phyloP scores from a whole-genome alignment of 1,140 invertebrate species.

The Cydia strobilella region DNA sequence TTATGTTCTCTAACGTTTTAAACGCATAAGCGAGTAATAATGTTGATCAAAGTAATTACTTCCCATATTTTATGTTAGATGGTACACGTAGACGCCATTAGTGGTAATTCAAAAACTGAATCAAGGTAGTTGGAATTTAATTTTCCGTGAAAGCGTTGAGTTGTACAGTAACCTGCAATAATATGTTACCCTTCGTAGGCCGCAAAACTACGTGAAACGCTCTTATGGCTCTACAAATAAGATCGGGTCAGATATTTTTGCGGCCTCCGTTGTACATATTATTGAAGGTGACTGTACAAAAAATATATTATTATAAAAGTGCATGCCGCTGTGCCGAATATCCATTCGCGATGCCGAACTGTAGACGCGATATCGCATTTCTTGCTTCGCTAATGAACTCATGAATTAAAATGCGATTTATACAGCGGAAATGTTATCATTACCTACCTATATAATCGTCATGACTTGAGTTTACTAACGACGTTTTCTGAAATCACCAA shows the following conservation, averaged over 20 bases:
- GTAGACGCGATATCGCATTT: conserved; percentile 26
- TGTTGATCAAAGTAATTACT: conserved; percentile 19
- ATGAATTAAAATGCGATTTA: conserved; percentile 30
- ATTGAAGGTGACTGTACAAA: too few relatives aligned
- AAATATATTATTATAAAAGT: conserved; percentile 10
- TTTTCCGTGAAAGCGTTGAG: conserved; percentile 1
- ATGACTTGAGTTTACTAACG: conserved; percentile 16
- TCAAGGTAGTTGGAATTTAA: conserved; percentile 10
- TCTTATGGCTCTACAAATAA: too few relatives aligned
- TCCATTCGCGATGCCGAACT: neutral
- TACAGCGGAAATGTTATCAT: conserved; percentile 30
- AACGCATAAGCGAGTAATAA: conserved; percentile 3
- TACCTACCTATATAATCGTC: conserved; percentile 12
- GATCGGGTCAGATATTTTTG: too few relatives aligned
- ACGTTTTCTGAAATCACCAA: conserved; percentile 23
- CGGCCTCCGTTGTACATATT: too few relatives aligned
- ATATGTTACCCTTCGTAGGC: too few relatives aligned
- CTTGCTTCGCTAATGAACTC: conserved; percentile 27
- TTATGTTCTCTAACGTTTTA: neutral
- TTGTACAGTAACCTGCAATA: too few relatives aligned
- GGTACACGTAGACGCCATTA: conserved; percentile 10
- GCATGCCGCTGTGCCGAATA: neutral
- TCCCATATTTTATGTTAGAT: conserved; percentile 3
- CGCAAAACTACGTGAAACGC: too few relatives aligned
- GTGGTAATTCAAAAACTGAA: neutral